Evolutionary conservation across 2,888 invertebrate species (phyloP).

Genomic region (Marronus borbonicus): DNA sequence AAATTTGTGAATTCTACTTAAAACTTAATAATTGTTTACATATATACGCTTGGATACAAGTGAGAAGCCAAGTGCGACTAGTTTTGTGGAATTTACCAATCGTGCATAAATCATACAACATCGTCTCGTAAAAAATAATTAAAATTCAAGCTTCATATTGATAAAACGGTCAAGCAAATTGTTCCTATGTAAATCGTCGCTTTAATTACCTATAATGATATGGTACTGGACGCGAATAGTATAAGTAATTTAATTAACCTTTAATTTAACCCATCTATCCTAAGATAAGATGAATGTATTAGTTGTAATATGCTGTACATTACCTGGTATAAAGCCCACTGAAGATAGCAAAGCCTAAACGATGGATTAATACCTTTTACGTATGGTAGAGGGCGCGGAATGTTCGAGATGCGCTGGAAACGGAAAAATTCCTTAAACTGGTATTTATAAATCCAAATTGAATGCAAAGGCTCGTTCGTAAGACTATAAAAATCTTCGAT

Average conservation of each 20-base stretch:
- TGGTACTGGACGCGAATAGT: conserved; percentile 25
- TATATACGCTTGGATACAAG: too few species aligned
- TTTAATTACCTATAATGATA: conserved; percentile 44
- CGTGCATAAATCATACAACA: conserved; percentile 26
- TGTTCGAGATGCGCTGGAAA: background rate
- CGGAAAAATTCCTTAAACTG: conserved; percentile 38
- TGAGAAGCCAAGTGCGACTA: background rate
- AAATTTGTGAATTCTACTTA: too few species aligned
- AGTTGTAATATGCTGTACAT: background rate
- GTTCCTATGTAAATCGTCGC: conserved; percentile 41
- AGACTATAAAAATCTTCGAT: background rate
- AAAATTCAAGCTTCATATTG: conserved; percentile 40
- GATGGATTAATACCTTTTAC: background rate
- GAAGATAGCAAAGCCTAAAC: background rate
- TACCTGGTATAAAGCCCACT: background rate
- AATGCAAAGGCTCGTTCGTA: conserved; percentile 17
- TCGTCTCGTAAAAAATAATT: conserved; percentile 30
- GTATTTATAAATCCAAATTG: conserved; percentile 46
- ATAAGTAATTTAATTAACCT: conserved; percentile 46
- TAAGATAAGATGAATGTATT: background rate
- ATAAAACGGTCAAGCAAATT: conserved; percentile 42
- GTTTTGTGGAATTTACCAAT: conserved; percentile 18
- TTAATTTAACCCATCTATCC: conserved; percentile 28
- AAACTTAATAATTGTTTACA: too few species aligned
- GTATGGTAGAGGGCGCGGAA: background rate